Evolutionary conservation across 2,797 vertebrate species (phyloP), one percentile per base, ranked within the genome.

Genomic region (Megaceryle alcyon): DNA sequence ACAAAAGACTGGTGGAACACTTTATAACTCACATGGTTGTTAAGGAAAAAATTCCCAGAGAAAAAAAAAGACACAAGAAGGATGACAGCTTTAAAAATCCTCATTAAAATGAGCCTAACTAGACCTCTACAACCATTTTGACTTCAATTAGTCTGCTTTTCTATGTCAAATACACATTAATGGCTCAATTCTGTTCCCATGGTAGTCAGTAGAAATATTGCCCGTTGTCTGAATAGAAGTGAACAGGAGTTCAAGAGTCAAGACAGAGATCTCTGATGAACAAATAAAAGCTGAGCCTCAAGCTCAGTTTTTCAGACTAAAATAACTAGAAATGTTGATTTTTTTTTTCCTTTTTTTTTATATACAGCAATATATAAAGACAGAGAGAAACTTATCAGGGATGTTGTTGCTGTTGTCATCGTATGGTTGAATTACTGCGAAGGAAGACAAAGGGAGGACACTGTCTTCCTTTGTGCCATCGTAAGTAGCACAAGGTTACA

Each of bases 91-190:
- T 84, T 49, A 94, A 95, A 93, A 95, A 66, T 70, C 86, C 80
- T 95, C 92, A 88, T 94, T 96, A 96, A 95, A 94, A 92, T 70
- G 87, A 94, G 72, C 82, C 80, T 75, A 94, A 53, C 5, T 69
- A 92, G 87, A 92, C 91, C 89, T 92, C 76, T 93, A 35, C 59
- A 92, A 70, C 35, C 66, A 54, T 92, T 92, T 92, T 79, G 66
- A 68, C 85, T 95, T 88, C 89, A 92, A 88, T 95, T 82, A 91
- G 26, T 84, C 59, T 82, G 66, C 63, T 88, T 70, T 75, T 77
- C 73, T 56, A 53, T 90, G 82, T 86, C 87, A 88, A 80, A 82
- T 68, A 73, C 84, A 69, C 61, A 56, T 43, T 14, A 68, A 61
- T 7, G 48, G 61, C 61, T 82, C 65, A 39, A 3, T 16, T 28